Percentiles rank a stretch among this genome's conserved stretches.
These are phyloP conservation scores for Spicauda simplicius DNA, from an alignment of 2,888 invertebrate genomes.

Conservation along the genomic window DNA sequence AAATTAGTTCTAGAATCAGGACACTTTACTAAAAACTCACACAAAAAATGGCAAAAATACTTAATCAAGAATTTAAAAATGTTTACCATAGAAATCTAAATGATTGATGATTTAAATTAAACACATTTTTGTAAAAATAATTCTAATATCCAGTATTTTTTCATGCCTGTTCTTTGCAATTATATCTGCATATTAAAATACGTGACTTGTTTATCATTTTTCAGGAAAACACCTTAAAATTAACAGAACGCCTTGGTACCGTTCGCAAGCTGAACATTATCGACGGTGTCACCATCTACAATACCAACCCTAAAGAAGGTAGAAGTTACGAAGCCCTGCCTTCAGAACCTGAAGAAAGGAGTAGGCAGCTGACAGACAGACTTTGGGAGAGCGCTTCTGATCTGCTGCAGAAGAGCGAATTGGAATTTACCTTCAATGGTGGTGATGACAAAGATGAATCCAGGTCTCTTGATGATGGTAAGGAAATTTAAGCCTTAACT, in stretches of 20 bases:
- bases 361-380: constrained; percentile 63
- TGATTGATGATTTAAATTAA: no score
- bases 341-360: constrained; percentile 61
- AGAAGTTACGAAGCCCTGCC: constrained; percentile 67
- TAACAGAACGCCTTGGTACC: constrained; percentile 64
- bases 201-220: constrained; percentile 17
- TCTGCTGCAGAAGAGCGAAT: constrained; percentile 65
- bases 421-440: constrained; percentile 67
- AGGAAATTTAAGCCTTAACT: constrained; percentile 22
- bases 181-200: no score
- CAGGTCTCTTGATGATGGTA: constrained; percentile 67
- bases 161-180: no score
- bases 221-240: constrained; percentile 75
- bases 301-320: constrained; percentile 65
- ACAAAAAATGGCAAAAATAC: no score
- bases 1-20: no score
- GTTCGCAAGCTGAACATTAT: constrained; percentile 65
- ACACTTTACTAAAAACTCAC: no score
- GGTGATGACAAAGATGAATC: constrained; percentile 62
- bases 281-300: constrained; percentile 69
- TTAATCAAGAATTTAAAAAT: no score
- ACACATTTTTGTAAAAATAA: no score
- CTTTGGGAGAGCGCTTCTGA: constrained; percentile 67
- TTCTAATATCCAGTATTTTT: no score
- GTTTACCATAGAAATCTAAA: no score